A percentile compares a stretch with the other conserved stretches of the same genome.
Conservation (phyloP, 1,140 invertebrate genomes). For the Calosoma granatense region DNA sequence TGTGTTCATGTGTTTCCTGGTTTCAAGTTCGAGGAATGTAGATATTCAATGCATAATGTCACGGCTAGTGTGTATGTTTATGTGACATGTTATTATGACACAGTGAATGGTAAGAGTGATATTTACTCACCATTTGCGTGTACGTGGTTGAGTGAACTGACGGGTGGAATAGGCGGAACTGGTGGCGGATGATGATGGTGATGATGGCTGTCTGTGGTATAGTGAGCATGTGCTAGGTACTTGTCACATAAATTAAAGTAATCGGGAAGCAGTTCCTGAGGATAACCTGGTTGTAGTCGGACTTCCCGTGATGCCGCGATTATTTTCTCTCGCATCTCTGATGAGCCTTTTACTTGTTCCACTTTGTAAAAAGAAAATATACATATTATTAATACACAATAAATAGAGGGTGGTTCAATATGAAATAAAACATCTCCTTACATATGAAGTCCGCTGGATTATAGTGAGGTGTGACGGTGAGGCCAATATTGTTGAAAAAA, state of each 20-base stretch:
- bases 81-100: no score
- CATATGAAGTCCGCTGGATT: slow-evolving; percentile 82
- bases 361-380: slow-evolving; percentile 45
- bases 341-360: slow-evolving; percentile 64
- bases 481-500: slow-evolving; percentile 64
- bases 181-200: slow-evolving; percentile 17
- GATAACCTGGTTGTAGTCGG: slow-evolving; percentile 47
- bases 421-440: slow-evolving; percentile 36
- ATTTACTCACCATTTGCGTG: not conserved
- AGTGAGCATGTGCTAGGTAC: not conserved
- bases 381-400: not conserved
- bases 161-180: not conserved
- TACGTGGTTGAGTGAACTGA: not conserved
- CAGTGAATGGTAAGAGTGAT: no score
- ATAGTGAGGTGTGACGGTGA: slow-evolving; percentile 67
- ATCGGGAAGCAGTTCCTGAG: slow-evolving; percentile 32
- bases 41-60: no score
- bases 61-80: no score
- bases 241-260: slow-evolving; percentile 1
- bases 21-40: no score
- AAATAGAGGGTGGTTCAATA: no score
- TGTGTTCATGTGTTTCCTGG: not conserved
- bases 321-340: slow-evolving; percentile 58
- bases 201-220: slow-evolving; percentile 10
- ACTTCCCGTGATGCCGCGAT: slow-evolving; percentile 51